Conservation (phyloP, 2,888 invertebrate genomes). For the Drosophila quinaria region DNA sequence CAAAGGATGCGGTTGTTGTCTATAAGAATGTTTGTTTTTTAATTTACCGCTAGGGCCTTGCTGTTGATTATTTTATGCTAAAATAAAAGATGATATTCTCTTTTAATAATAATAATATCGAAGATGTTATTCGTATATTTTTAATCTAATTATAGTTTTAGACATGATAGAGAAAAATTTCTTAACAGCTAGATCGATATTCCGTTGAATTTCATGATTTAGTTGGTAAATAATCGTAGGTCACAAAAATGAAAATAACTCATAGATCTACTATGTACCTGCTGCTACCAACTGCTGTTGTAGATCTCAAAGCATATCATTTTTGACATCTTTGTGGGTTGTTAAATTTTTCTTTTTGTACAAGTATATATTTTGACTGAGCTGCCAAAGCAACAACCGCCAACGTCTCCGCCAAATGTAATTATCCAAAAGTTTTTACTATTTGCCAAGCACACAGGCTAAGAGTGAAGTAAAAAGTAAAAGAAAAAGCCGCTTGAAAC, state of each 20-base stretch:
- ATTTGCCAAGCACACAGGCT: conserved; percentile 47
- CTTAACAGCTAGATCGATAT: no score
- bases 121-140: not conserved
- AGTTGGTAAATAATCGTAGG: no score
- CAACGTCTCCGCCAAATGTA: conserved; percentile 66
- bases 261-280: not conserved
- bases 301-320: not conserved
- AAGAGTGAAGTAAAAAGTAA: conserved; percentile 16
- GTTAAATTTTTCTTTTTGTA: conserved; percentile 2
- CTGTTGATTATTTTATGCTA: no score
- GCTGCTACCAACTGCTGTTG: not conserved
- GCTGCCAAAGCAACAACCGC: conserved; percentile 60
- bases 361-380: conserved; percentile 31
- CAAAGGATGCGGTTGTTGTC: not conserved
- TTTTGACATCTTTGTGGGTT: not conserved
- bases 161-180: no score
- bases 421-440: conserved; percentile 78
- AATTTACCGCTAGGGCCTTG: no score
- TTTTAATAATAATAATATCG: no score
- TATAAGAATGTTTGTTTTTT: no score
- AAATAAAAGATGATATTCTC: no score
- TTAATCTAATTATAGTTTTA: not conserved
- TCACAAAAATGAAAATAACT: no score
- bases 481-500: conserved; percentile 38
- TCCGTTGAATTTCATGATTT: no score